Evolutionary conservation across 2,888 invertebrate genomes (phyloP).

Genomic region (Strigamia crassipes): DNA sequence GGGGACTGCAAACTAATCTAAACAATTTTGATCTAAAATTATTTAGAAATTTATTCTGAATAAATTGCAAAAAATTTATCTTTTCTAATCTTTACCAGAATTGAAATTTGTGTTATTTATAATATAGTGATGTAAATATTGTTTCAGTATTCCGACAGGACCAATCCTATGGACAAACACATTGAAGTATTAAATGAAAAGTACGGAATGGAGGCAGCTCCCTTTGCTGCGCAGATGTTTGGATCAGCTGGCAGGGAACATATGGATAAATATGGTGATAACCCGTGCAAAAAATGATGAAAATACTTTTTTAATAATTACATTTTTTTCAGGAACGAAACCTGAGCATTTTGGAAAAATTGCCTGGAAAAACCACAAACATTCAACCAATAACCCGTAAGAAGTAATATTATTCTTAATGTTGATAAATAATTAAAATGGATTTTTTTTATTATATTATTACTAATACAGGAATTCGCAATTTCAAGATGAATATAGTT

Average conservation of each 20-base stretch:
- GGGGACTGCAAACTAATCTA: too few relatives aligned
- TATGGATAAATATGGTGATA: conserved; percentile 85
- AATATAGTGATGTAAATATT: conserved; percentile 12
- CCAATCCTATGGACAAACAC: conserved; percentile 88
- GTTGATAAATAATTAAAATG: background rate
- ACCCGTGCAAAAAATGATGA: background rate
- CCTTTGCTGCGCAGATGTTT: conserved; percentile 93
- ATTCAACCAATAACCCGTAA: conserved; percentile 93
- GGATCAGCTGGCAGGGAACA: conserved; percentile 96
- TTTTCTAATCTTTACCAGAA: too few relatives aligned
- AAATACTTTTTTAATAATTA: background rate
- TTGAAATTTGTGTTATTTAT: background rate
- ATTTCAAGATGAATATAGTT: conserved; percentile 85
- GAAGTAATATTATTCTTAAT: conserved; percentile 53
- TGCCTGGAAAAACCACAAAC: conserved; percentile 96
- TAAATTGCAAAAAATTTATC: too few relatives aligned
- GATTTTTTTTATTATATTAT: background rate
- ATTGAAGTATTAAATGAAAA: conserved; percentile 82
- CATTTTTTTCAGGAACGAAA: conserved; percentile 68
- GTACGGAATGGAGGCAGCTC: conserved; percentile 78
- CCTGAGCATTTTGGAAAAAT: conserved; percentile 95
- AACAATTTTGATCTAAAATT: too few relatives aligned
- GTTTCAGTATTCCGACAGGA: conserved; percentile 73
- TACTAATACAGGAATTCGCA: conserved; percentile 75
- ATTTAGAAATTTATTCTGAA: too few relatives aligned